Evolutionary conservation across 92 coral and sea anemone genomes (phyloP).

Genomic region (Palythoa grandiflora): DNA sequence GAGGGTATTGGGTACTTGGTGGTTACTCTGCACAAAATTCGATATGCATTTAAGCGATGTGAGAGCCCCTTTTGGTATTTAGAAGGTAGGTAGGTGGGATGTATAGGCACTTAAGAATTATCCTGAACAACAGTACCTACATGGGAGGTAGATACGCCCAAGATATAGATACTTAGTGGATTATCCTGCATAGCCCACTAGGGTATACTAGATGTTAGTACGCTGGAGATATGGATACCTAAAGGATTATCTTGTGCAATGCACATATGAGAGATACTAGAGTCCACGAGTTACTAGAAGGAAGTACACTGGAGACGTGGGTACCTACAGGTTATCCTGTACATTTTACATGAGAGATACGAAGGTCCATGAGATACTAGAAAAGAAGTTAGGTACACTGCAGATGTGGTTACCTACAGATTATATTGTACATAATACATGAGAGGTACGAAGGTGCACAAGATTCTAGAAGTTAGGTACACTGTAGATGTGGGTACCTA

Average conservation of each 20-base stretch:
- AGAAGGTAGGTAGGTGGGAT: conserved; percentile 47
- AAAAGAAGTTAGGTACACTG: conserved; percentile 54
- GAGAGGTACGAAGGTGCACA: conserved; percentile 68
- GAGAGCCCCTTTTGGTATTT: no score
- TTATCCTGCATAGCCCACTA: no score
- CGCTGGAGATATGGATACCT: no score
- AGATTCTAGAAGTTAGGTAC: conserved; percentile 69
- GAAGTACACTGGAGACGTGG: neutral
- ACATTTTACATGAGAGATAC: conserved; percentile 65
- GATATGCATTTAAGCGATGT: no score
- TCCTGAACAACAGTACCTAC: conserved; percentile 65
- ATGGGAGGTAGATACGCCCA: no score
- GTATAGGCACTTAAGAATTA: conserved; percentile 53
- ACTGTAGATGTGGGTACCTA: neutral
- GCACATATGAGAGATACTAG: conserved; percentile 57
- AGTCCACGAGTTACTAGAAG: conserved; percentile 76
- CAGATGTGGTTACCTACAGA: neutral
- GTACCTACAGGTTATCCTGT: neutral
- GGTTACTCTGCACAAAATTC: no score
- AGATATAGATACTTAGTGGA: no score
- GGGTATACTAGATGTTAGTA: no score
- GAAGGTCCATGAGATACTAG: conserved; percentile 74
- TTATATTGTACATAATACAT: conserved; percentile 63
- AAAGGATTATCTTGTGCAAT: no score
- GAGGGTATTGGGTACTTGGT: neutral